phyloP scores from a whole-genome alignment of 2,113 vertebrate species.

The Urocynchramus pylzowi region DNA sequence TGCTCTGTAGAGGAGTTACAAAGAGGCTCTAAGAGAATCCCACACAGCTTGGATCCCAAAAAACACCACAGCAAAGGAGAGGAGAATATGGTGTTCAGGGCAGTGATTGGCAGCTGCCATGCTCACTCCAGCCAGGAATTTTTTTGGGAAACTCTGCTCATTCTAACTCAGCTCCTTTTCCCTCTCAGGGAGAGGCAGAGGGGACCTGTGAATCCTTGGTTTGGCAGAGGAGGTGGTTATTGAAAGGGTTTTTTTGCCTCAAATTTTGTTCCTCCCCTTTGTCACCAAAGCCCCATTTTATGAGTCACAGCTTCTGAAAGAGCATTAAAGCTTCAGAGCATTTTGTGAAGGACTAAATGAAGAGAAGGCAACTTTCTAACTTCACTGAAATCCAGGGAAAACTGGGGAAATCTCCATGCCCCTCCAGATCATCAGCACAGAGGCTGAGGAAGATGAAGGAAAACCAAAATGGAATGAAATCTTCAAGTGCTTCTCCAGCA shows the following conservation, averaged over 20 bases:
- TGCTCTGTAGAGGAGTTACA: background rate
- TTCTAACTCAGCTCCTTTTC: background rate
- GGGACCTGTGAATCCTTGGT: background rate
- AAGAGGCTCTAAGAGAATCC: background rate
- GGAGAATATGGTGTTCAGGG: rapidly evolving
- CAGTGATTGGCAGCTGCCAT: background rate
- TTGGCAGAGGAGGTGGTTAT: background rate
- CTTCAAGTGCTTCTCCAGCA: background rate
- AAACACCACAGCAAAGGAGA: background rate
- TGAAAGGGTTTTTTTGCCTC: background rate
- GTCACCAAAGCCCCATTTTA: background rate
- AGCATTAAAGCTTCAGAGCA: background rate
- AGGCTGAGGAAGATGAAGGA: background rate
- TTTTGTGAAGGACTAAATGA: background rate
- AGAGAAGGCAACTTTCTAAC: background rate
- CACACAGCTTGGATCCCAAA: background rate
- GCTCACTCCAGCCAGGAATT: background rate
- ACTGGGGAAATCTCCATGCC: background rate
- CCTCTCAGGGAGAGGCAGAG: background rate
- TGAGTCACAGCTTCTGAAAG: background rate
- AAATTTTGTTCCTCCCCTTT: background rate
- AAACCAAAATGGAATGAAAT: background rate
- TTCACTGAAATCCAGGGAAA: background rate
- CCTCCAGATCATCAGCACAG: background rate
- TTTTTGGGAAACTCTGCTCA: background rate